A percentile compares a stretch with the other conserved stretches of the same genome.
Evolutionary conservation across 2,888 invertebrate species (phyloP).

Genomic region (Tetragnatha montana): DNA sequence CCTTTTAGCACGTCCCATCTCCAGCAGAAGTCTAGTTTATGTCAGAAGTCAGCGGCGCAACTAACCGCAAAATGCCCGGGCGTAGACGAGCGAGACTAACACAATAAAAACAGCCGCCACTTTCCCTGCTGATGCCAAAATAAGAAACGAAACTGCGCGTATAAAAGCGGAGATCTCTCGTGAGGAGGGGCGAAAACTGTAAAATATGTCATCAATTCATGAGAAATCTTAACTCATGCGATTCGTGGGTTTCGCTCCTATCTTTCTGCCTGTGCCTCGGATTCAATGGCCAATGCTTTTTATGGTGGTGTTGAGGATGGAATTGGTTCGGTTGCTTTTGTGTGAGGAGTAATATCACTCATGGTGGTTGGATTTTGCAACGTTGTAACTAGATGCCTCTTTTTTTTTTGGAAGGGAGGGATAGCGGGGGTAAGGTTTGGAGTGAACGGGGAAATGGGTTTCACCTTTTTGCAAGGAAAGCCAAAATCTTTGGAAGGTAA

Average conservation of each 20-base stretch:
- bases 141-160: not conserved
- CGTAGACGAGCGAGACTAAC: not conserved
- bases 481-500: too few species aligned
- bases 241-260: conserved; percentile 12
- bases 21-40: not conserved
- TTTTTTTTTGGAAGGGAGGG: conserved; percentile 5
- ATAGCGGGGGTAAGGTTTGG: not conserved
- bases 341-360: not conserved
- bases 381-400: not conserved
- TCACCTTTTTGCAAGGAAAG: too few species aligned
- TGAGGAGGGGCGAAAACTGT: conserved; percentile 32
- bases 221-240: conserved; percentile 24
- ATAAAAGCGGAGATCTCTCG: conserved; percentile 9
- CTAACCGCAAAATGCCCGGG: conserved; percentile 1
- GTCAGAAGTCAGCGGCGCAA: not conserved
- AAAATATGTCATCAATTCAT: conserved; percentile 41
- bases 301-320: conserved; percentile 6
- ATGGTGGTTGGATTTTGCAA: conserved; percentile 12
- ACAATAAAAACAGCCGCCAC: not conserved
- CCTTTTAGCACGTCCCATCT: not conserved
- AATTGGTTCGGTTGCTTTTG: not conserved
- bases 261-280: not conserved
- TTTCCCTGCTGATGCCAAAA: conserved; percentile 1
- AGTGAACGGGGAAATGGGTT: too few species aligned
- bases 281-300: conserved; percentile 31